phyloP scores from a whole-genome alignment of 2,797 vertebrate genomes.

The Oreochromis mossambicus region DNA sequence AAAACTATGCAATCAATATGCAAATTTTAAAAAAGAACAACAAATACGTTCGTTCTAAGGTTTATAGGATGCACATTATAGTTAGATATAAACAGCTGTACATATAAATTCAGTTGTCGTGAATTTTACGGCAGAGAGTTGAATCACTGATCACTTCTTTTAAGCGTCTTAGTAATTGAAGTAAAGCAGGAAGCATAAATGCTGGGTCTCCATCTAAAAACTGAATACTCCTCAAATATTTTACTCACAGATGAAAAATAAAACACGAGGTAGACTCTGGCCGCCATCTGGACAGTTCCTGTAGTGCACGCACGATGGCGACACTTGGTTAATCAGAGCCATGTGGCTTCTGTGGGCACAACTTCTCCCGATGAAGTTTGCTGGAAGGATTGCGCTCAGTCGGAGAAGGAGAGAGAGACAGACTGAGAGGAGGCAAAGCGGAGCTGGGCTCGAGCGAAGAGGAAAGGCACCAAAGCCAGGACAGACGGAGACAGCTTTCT shows the following conservation, averaged over 20 bases:
- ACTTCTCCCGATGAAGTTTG: slow-evolving; percentile 22
- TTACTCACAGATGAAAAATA: background rate
- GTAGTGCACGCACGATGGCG: slow-evolving; percentile 66
- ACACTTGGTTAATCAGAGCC: slow-evolving; percentile 51
- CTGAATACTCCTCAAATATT: background rate
- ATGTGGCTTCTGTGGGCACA: slow-evolving; percentile 59
- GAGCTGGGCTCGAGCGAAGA: slow-evolving; percentile 35
- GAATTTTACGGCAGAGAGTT: background rate
- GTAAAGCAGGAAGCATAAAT: background rate
- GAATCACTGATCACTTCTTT: background rate
- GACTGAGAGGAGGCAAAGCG: slow-evolving; percentile 36
- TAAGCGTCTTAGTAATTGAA: fast-evolving
- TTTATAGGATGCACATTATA: background rate
- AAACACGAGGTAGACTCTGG: background rate
- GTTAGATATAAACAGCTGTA: background rate
- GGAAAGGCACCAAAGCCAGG: slow-evolving; percentile 22
- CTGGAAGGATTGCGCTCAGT: slow-evolving; percentile 53
- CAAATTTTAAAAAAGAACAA: background rate
- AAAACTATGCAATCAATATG: background rate
- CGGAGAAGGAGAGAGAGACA: slow-evolving; percentile 31
- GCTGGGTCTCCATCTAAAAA: too few species aligned
- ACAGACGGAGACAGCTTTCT: slow-evolving; percentile 21
- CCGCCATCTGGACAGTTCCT: background rate
- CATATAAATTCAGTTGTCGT: background rate
- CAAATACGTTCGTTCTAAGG: background rate